Base-by-base conservation (phyloP, 2,888 invertebrate species). In the Timema podura region DNA sequence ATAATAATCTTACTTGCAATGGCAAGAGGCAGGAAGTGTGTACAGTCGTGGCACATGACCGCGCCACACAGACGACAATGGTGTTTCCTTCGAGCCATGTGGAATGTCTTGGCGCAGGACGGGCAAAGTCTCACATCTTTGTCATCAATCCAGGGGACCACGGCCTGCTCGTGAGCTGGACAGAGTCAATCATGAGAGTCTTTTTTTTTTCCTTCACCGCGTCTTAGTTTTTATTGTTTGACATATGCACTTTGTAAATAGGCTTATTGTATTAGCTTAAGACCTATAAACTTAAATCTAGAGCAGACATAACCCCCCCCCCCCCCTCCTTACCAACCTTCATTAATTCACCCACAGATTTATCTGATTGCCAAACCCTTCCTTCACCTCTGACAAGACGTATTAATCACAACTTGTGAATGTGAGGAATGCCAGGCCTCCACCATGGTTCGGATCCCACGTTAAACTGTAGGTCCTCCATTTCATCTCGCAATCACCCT, bases 1-100 rank as follows among this genome's bases (percentile, higher is more conserved):
- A 30, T 30, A 30, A 30, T 30, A 30, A 30, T 81, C 89, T 83
- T 83, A 92, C 93, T 86, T 74, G 95, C 96, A 80, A 88, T 86
- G 75, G 88, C 85, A 74, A 93, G 84, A 64, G 91, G 86, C 75
- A 98, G 83, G 81, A 95, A 96, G 76, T 89, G 83, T 0, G 96
- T 96, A 80, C 98, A 98, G 76, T 91, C 90, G 79, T 94, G 88
- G 80, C 98, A 98, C 86, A 97, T 91, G 72, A 98, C 90, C 70
- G 93, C 91, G 0, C 98, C 98, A 80, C 95, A 98, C 5, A 98
- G 85, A 73, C 98, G 85, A 79, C 99, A 99, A 82, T 99, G 99
- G 82, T 99, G 98, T 80, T 96, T 93, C 74, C 98, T 85, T 71
- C 95, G 85, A 0, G 95, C 90, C 70, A 96, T 82, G 77, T 92